Percentiles rank a stretch among this genome's conserved stretches.
Evolutionary conservation across 1,140 invertebrate species (phyloP).

Genomic region (Drosophila pachea): DNA sequence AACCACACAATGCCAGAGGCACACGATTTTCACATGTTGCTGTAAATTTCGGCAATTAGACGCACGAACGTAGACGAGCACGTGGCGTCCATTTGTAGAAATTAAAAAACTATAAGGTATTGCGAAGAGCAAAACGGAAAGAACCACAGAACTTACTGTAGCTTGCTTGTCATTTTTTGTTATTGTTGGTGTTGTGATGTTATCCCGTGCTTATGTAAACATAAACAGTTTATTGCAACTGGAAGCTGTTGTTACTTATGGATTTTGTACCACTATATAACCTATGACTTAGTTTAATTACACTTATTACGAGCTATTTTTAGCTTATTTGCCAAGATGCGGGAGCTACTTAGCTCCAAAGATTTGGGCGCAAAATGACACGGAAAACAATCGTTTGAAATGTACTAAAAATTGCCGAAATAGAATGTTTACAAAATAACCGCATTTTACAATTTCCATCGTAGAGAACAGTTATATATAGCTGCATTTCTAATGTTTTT

Average conservation of each 20-base stretch:
- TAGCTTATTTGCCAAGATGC: constrained; percentile 24
- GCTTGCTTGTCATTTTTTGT: constrained; percentile 61
- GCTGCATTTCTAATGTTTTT: too few relatives aligned
- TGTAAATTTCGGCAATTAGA: constrained; percentile 67
- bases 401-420: constrained; percentile 16
- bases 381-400: constrained; percentile 7
- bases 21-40: constrained; percentile 62
- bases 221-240: constrained; percentile 63
- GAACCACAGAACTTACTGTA: constrained; percentile 53
- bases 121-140: neutral
- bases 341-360: constrained; percentile 23
- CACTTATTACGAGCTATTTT: constrained; percentile 35
- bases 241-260: constrained; percentile 20
- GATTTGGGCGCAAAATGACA: constrained; percentile 39
- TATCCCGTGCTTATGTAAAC: constrained; percentile 65
- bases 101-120: constrained; percentile 7
- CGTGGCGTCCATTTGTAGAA: constrained; percentile 31
- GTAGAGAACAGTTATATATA: neutral
- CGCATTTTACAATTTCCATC: neutral
- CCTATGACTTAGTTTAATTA: constrained; percentile 37
- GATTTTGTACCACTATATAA: constrained; percentile 37
- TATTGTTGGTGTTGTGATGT: constrained; percentile 28
- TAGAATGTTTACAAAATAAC: neutral
- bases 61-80: constrained; percentile 19
- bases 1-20: constrained; percentile 4